Evolutionary conservation across 2,113 vertebrate genomes (phyloP), one percentile per base, ranked within the genome.

Genomic region (Fregetta grallaria): DNA sequence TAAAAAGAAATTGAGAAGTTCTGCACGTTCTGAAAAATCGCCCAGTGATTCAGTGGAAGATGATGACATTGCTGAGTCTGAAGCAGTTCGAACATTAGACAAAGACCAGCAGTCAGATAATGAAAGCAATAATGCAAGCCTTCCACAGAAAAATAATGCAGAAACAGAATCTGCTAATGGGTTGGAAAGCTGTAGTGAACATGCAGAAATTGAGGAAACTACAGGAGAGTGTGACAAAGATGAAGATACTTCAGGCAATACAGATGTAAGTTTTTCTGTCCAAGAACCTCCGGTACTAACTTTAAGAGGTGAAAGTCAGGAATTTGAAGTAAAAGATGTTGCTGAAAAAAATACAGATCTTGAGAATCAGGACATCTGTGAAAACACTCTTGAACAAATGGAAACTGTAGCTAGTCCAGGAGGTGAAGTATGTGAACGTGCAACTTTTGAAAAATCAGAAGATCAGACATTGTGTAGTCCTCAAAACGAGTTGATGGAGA

Each of bases 1-100:
- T 40, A 99, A 98, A 97, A 98, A 99, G 98, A 99, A 99, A 97
- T 97, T 98, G 70, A 68, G 98, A 27, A 92, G 95, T 53, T 98
- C 98, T 90, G 94, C 97, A 49, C 65, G 55, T 34, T 96, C 98
- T 47, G 97, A 98, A 44, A 98, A 98, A 85, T 83, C 96, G 1
- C 76, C 97, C 58, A 94, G 92, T 96, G 98, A 98, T 86, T 97
- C 97, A 5, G 96, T 97, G 70, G 98, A 98, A 92, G 98, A 98
- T 76, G 98, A 98, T 90, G 98, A 98, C 32, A 68, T 90, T 65
- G 85, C 78, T 62, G 97, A 98, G 45, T 85, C 94, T 92, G 97
- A 98, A 53, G 73, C 80, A 49, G 67, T 96, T 67, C 81, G 95
- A 34, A 14, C 83, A 11, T 58, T 97, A 78, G 96, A 96, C 74